Evolutionary conservation across 1,140 invertebrate species (phyloP).

Genomic region (Dreissena polymorpha): DNA sequence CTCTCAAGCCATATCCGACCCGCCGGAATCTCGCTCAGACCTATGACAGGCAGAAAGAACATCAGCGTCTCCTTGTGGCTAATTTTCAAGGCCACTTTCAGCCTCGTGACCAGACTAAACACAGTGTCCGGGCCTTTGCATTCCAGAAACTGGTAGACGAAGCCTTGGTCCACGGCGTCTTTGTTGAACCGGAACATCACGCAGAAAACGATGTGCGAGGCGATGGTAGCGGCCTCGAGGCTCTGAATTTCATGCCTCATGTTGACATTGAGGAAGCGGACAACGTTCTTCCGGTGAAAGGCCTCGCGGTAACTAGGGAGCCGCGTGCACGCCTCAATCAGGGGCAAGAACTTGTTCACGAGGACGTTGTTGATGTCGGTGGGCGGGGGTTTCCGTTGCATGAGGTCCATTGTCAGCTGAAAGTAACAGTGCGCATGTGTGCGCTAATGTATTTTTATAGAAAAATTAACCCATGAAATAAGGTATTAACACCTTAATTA

Average conservation of each 20-base stretch:
- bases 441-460: no score
- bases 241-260: not conserved
- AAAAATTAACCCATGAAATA: no score
- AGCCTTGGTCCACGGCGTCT: constrained; percentile 50
- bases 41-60: constrained; percentile 48
- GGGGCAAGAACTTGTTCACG: not conserved
- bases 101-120: constrained; percentile 44
- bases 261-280: not conserved
- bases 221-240: not conserved
- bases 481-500: no score
- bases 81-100: constrained; percentile 13
- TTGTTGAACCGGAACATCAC: constrained; percentile 51
- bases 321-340: constrained; percentile 24
- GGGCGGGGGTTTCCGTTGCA: constrained; percentile 11
- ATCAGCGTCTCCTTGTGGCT: not conserved
- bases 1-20: constrained; percentile 56
- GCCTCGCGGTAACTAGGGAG: constrained; percentile 8
- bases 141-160: constrained; percentile 59
- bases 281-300: constrained; percentile 20
- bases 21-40: constrained; percentile 44
- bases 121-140: constrained; percentile 53
- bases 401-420: no score
- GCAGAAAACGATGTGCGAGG: constrained; percentile 27
- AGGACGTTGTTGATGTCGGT: constrained; percentile 2
- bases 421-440: no score